Evolutionary conservation across 2,797 vertebrate genomes (phyloP).

Genomic region (Thamnophis elegans): DNA sequence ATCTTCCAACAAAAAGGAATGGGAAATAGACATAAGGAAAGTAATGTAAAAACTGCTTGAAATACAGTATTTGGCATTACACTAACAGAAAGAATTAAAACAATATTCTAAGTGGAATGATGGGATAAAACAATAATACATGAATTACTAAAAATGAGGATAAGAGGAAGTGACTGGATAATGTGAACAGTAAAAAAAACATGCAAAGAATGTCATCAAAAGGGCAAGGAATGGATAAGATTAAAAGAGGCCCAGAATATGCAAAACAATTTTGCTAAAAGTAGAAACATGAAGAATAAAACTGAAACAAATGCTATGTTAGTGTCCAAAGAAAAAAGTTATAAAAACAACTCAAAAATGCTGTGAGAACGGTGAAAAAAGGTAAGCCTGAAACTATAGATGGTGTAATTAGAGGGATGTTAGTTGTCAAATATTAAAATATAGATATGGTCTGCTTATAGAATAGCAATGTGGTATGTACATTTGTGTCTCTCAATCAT

Average conservation of each 20-base stretch:
- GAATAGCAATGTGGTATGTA: neutral
- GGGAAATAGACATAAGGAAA: neutral
- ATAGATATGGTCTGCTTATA: neutral
- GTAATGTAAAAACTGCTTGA: neutral
- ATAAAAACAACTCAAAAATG: neutral
- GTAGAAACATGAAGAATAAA: neutral
- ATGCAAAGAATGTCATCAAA: neutral
- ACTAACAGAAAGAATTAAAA: neutral
- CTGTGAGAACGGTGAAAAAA: neutral
- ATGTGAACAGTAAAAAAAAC: neutral
- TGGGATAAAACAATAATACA: neutral
- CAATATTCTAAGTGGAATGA: neutral
- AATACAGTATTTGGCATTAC: neutral
- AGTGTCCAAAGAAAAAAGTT: neutral
- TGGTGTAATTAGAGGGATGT: neutral
- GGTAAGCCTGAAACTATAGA: neutral
- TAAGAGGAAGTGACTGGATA: neutral
- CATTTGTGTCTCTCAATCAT: neutral
- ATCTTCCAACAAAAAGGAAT: neutral
- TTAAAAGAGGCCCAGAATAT: neutral
- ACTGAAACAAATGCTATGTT: neutral
- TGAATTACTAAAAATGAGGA: neutral
- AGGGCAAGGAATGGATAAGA: neutral
- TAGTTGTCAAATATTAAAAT: neutral
- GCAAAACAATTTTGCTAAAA: neutral